Base-by-base conservation (phyloP, 2,888 invertebrate species). In the Timema cristinae region DNA sequence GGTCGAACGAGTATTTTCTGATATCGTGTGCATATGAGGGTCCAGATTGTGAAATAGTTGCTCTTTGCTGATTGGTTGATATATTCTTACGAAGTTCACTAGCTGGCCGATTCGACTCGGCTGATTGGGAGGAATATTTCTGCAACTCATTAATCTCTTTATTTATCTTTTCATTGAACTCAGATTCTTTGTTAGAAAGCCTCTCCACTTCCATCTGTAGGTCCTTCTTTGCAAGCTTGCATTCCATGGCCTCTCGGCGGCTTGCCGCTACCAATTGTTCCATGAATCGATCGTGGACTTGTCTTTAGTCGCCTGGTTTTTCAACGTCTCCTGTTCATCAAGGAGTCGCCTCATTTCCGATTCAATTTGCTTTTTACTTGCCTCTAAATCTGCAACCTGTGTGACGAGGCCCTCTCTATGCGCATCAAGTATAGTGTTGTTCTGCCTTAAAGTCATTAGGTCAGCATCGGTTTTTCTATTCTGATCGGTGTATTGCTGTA, bases 391-490 rank as follows among this genome's bases (percentile, higher is more conserved):
- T 11, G 82, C 81, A 0, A 87, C 78, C 74, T 88, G 86, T 13
- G 84, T 83, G 76, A 85, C 81, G 1, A 89, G 80, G 80, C 85
- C 85, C 78, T 91, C 87, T 79, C 90, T 88, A 83, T 92, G 86
- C 80, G 86, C 86, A 82, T 92, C 87, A 79, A 91, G 78, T 83
- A 86, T 85, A 78, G 86, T 82, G 76, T 88, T 88, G 48, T 90
- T 80, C 75, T 89, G 88, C 76, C 87, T 85, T 68, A 87, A 83
- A n/a, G 87, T 85, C 66, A 82, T 81, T 54, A 90, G 78, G 77
- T 90, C 89, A 13, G 85, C 85, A 77, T 90, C 89, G 10, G 87
- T 83, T 69, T 86, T 84, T 61, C 84, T 83, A 68, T 87, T 83
- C 75, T 86, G 87, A 61, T 87, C 86, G 71, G 83, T 84, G 71